Conservation (phyloP, 2,113 vertebrate species). For the Halcyon senegalensis region DNA sequence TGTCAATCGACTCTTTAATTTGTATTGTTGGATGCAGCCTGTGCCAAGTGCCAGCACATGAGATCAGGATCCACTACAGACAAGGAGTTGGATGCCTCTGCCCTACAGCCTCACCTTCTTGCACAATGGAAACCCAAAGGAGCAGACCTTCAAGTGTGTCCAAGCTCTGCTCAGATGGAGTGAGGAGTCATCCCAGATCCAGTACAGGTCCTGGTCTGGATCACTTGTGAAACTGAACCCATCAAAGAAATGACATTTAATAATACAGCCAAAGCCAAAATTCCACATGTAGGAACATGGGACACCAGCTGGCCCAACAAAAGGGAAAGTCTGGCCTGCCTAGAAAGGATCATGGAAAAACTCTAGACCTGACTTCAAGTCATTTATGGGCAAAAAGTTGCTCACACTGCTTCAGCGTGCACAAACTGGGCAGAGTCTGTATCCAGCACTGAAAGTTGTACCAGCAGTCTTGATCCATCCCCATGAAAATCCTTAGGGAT, state of each 20-base stretch:
- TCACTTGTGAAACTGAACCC: not conserved
- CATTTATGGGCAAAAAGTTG: not conserved
- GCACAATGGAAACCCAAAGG: not conserved
- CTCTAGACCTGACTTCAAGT: not conserved
- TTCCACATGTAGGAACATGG: not conserved
- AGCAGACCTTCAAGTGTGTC: not conserved
- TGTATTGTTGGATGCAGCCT: not conserved
- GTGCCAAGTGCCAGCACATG: not conserved
- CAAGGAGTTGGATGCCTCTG: not conserved
- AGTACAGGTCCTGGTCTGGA: not conserved
- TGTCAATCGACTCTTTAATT: not conserved
- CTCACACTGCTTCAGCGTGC: not conserved
- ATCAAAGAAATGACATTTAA: not conserved
- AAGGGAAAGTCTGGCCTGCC: not conserved
- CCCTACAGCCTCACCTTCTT: not conserved
- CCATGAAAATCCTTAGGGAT: not conserved
- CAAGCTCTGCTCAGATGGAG: not conserved
- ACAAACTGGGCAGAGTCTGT: not conserved
- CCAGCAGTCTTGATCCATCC: not conserved
- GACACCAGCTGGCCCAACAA: not conserved
- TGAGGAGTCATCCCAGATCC: not conserved
- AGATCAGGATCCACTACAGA: not conserved
- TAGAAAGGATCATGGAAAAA: not conserved
- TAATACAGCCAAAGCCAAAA: conserved; percentile 1
- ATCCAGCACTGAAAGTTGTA: not conserved